A percentile compares a stretch with the other conserved stretches of the same genome.
Conservation (phyloP, 2,113 vertebrate genomes). For the Atrichornis clamosus region DNA sequence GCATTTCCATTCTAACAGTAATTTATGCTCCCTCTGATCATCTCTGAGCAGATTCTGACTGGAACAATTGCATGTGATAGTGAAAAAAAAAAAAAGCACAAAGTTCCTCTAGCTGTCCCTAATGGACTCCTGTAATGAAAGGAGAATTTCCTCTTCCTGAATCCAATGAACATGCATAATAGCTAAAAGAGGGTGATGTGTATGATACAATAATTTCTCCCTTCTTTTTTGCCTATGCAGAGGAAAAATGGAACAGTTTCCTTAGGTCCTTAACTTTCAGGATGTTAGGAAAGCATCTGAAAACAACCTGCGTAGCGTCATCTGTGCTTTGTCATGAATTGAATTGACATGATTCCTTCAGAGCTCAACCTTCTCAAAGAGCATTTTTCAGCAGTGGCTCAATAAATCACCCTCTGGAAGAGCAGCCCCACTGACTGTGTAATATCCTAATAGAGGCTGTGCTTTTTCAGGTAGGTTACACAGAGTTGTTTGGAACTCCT, state of each 20-base stretch:
- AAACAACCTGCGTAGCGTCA: neutral
- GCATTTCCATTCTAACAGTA: neutral
- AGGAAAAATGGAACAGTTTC: neutral
- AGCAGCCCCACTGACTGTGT: rapidly evolving
- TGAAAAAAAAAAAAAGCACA: neutral
- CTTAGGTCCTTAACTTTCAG: neutral
- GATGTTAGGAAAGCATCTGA: neutral
- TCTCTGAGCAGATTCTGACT: neutral
- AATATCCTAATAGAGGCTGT: neutral
- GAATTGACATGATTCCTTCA: neutral
- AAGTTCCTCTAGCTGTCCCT: neutral
- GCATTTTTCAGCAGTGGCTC: neutral
- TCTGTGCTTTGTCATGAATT: neutral
- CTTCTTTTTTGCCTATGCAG: neutral
- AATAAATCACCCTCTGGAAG: neutral
- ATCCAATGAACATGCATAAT: neutral
- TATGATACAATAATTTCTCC: neutral
- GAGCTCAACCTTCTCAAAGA: neutral
- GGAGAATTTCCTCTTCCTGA: neutral
- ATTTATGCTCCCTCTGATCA: neutral
- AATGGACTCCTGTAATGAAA: neutral
- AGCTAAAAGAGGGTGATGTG: neutral
- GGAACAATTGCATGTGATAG: neutral
- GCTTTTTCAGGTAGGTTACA: neutral
- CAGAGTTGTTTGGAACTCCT: neutral